Evolutionary conservation across 2,113 vertebrate genomes (phyloP), one percentile per base, ranked within the genome.

Genomic region (Tychaedon coryphoeus): DNA sequence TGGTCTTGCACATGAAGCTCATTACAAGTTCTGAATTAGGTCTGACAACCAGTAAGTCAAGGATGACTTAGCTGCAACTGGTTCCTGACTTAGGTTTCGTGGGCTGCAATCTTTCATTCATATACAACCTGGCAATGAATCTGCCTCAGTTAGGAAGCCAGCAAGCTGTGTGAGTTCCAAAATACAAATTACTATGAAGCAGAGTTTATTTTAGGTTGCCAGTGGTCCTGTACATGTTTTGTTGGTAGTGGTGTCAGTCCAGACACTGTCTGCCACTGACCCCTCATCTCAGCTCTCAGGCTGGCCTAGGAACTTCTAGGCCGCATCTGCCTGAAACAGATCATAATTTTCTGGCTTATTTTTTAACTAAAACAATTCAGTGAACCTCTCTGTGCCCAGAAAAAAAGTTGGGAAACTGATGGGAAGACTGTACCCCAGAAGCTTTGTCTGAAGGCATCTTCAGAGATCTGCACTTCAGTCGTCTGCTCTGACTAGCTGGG

Each of bases 1-100:
- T 20, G 8, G 11, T 22, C 6, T 19, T 0, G 0, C 11, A 66
- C 26, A 38, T 0, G 1, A 42, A 43, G 23, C 47, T 77, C 26
- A 51, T 50, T 60, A 47, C 7, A 71, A 51, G 29, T 50, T 84
- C 36, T 43, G n/a, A n/a, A 60, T 9, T 64, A 40, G 61, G 34
- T 40, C 38, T 60, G 69, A 64, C 29, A 77, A 38, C 12, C 25
- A 47, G 25, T 29, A 73, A 70, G 2, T 20, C 3, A 4, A 85
- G 18, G 12, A 64, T 64, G 24, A 54, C 64, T 62, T 58, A 31
- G 4, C 50, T 50, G 43, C 13, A 5, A 13, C 19, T 56, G 23
- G 45, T 76, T 8, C 28, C 17, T 40, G 61, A 19, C 26, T 4
- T 53, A 25, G 20, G 15, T 77, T 86, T 95, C 77, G 19, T 2